Evolutionary conservation across 2,888 invertebrate species (phyloP).

Genomic region (Geotrupes spiniger): DNA sequence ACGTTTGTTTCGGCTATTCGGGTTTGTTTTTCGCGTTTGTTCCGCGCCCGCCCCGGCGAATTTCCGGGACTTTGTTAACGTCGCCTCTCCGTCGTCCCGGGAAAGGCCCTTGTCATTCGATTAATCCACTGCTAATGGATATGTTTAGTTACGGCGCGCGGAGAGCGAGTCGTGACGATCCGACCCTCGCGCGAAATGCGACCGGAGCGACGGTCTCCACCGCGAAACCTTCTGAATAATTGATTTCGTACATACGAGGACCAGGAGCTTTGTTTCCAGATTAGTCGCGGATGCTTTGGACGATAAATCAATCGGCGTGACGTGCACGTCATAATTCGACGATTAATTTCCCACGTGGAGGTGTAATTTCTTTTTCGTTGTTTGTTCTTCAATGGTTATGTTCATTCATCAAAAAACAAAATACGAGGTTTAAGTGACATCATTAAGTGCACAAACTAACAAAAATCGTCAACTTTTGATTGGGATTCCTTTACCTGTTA

Average conservation of each 20-base stretch:
- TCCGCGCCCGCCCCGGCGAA: not conserved
- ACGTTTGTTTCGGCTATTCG: not conserved
- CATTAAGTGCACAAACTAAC: too few species aligned
- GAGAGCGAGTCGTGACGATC: too few species aligned
- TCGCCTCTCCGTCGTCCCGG: constrained; percentile 1
- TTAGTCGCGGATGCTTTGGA: not conserved
- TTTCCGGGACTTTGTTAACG: not conserved
- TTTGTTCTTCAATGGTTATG: too few species aligned
- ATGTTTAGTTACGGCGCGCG: constrained; percentile 1
- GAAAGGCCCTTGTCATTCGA: constrained; percentile 2
- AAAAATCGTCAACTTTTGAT: too few species aligned
- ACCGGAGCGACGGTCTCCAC: constrained; percentile 2
- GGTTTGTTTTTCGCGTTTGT: constrained; percentile 1
- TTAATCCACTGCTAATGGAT: constrained; percentile 4
- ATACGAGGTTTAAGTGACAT: too few species aligned
- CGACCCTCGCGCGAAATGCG: too few species aligned
- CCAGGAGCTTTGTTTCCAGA: not conserved
- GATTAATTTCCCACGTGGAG: not conserved
- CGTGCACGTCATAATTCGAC: not conserved
- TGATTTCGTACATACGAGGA: not conserved
- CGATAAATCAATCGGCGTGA: not conserved
- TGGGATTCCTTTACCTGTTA: too few species aligned
- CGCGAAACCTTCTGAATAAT: not conserved
- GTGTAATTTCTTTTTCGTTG: too few species aligned
- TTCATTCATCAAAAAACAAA: too few species aligned